These are phyloP conservation scores for Brachylomia viminalis DNA, from an alignment of 2,888 invertebrate species.

Conservation along the genomic window DNA sequence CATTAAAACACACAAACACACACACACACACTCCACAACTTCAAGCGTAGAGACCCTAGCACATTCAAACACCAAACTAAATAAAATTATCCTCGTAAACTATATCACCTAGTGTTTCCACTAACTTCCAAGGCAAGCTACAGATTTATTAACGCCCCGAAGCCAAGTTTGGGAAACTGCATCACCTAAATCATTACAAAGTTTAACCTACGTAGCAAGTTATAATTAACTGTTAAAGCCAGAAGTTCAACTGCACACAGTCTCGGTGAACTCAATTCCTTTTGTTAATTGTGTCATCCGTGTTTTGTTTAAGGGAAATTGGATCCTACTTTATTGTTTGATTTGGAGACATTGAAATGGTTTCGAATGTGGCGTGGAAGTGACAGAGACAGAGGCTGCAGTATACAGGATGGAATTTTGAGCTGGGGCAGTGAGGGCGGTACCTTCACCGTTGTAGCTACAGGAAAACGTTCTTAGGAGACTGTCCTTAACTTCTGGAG, in stretches of 20 bases:
- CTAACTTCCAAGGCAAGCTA: constrained; percentile 35
- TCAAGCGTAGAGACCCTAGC: background rate
- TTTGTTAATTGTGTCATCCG: constrained; percentile 53
- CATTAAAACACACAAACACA: no score
- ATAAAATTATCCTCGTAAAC: constrained; percentile 9
- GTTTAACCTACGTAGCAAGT: constrained; percentile 56
- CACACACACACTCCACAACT: background rate
- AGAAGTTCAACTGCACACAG: constrained; percentile 52
- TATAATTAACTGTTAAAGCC: constrained; percentile 64
- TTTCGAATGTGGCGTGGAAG: background rate
- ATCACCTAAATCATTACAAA: constrained; percentile 43
- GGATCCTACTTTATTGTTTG: constrained; percentile 21
- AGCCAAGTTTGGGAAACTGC: constrained; percentile 50
- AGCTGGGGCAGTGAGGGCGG: no score
- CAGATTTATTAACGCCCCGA: constrained; percentile 32
- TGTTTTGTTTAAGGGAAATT: constrained; percentile 37
- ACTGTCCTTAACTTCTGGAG: no score
- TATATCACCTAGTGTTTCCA: background rate
- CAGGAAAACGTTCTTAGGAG: no score
- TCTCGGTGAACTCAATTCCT: constrained; percentile 61
- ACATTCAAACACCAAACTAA: background rate
- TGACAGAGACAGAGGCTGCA: background rate
- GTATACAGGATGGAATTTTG: background rate
- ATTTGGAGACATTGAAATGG: background rate
- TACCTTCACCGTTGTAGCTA: no score